Conservation (phyloP, 1,140 invertebrate genomes). For the Drosophila sulfurigaster region DNA sequence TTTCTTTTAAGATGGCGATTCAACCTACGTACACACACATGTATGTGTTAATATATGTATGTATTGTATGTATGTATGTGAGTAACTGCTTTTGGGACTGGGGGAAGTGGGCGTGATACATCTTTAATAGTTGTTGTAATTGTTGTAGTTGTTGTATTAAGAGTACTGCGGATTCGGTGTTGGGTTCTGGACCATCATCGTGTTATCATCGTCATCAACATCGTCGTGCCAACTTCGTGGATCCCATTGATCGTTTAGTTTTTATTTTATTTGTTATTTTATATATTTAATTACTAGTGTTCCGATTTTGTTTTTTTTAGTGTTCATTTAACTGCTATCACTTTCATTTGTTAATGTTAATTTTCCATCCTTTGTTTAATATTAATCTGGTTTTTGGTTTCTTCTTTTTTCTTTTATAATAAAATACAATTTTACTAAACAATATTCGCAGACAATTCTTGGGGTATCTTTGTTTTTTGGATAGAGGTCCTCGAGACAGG, state of each 20-base stretch:
- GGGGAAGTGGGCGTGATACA: conserved; percentile 35
- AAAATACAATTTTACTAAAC: conserved; percentile 77
- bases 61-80: conserved; percentile 13
- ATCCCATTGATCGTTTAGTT: conserved; percentile 36
- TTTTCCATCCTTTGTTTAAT: conserved; percentile 51
- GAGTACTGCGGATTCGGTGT: conserved; percentile 31
- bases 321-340: conserved; percentile 78
- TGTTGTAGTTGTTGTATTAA: conserved; percentile 4
- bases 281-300: conserved; percentile 62
- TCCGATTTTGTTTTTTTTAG: conserved; percentile 47
- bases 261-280: neutral
- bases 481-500: neutral
- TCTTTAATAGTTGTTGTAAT: conserved; percentile 20
- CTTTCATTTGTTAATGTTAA: conserved; percentile 68
- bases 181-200: conserved; percentile 25
- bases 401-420: conserved; percentile 51
- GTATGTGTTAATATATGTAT: conserved; percentile 12
- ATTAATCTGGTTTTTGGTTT: conserved; percentile 56
- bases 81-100: conserved; percentile 1
- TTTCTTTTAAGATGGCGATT: conserved; percentile 43
- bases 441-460: conserved; percentile 50
- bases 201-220: conserved; percentile 3
- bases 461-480: neutral
- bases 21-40: conserved; percentile 27
- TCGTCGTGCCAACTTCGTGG: conserved; percentile 12